Base-by-base conservation (phyloP, 2,797 vertebrate genomes). In the Eleutherodactylus coqui region DNA sequence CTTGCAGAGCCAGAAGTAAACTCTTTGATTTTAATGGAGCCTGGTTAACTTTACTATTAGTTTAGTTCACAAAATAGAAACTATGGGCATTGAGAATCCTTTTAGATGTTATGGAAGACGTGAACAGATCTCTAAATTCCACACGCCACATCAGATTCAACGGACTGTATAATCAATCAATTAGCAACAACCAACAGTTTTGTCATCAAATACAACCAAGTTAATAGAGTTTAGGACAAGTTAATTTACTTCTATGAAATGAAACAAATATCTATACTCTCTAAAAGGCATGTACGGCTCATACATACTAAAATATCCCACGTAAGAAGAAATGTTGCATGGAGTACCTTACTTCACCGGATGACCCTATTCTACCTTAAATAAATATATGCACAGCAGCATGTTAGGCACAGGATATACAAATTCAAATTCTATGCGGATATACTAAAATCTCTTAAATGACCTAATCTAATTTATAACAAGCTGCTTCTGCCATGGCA, bases 1-100 rank as follows among this genome's bases (percentile, higher is more conserved):
- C 76, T 85, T 43, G 34, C 47, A 79, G 62, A 29, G 75, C 64
- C 83, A 85, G 83, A 85, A 84, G 76, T 79, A 70, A 79, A 85
- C 62, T 79, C 83, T 85, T 85, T 85, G 83, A 85, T 85, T 83
- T 85, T 72, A 79, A 85, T 67, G 58, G 75, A 84, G 45, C 43
- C 75, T 53, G 75, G 83, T 77, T 58, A 84, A 84, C 58, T 77
- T 78, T 67, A 70, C 49, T 58, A 79, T 79, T 85, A 62, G 75
- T 70, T 85, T 55, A 47, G 60, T 85, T 84, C 24, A 45, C n/a
- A 45, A 75, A 60, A 38, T 75, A 84, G 41, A 49, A 49, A 29
- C 36, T 32, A 55, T 72, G 51, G 34, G 55, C 10, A 45, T 76
- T 34, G 58, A 75, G 49, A 83, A 73, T 58, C 49, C 49, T 78